These are phyloP conservation scores for Ceratosolen fusciceps DNA, from an alignment of 1,140 invertebrate genomes.

Conservation along the genomic window DNA sequence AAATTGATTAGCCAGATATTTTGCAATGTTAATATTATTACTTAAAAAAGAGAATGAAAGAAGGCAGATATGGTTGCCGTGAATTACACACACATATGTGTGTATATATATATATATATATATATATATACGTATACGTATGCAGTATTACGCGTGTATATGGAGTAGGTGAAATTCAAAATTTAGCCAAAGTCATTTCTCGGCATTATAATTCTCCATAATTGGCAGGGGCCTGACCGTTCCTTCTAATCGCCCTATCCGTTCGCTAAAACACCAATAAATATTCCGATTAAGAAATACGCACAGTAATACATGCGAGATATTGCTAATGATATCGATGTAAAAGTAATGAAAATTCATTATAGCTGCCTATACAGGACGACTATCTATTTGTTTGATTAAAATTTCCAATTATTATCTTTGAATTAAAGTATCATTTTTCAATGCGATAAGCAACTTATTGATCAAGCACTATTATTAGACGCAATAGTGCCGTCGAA, in stretches of 20 bases:
- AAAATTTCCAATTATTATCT: conserved; percentile 13
- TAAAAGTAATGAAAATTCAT: conserved; percentile 20
- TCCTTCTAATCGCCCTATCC: neutral
- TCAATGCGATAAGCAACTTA: neutral
- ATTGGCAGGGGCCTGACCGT: too few relatives aligned
- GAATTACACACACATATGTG: too few relatives aligned
- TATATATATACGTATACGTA: too few relatives aligned
- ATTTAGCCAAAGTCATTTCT: neutral
- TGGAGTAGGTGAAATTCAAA: neutral
- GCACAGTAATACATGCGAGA: neutral
- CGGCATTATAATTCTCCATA: too few relatives aligned
- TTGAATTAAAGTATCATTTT: conserved; percentile 13
- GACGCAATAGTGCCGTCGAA: neutral
- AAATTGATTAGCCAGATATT: neutral
- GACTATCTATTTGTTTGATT: neutral
- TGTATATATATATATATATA: too few relatives aligned
- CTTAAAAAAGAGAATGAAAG: neutral
- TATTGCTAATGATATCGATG: neutral
- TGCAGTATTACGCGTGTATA: too few relatives aligned
- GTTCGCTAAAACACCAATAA: neutral
- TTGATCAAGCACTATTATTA: neutral
- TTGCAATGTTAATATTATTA: neutral
- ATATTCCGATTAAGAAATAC: neutral
- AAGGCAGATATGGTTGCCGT: neutral
- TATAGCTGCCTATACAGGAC: neutral